Conservation (phyloP, 2,113 vertebrate species). For the Python bivittatus region DNA sequence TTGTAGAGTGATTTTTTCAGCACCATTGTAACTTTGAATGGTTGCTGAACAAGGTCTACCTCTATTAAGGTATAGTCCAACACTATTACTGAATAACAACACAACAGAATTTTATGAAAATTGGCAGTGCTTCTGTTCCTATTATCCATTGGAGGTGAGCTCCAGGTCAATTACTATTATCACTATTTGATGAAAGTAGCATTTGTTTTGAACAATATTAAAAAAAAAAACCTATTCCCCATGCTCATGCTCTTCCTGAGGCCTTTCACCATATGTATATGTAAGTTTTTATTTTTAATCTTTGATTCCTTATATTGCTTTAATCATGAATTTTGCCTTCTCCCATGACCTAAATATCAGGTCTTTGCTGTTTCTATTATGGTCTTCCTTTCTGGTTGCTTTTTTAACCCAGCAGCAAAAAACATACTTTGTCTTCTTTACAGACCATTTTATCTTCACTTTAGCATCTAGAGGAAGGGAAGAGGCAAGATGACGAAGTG, state of each 20-base stretch:
- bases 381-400: background rate
- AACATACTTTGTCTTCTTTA: background rate
- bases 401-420: background rate
- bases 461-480: too few relatives aligned
- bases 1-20: too few relatives aligned
- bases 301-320: slow-evolving; percentile 13
- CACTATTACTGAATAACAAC: background rate
- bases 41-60: too few relatives aligned
- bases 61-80: background rate
- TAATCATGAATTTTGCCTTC: slow-evolving; percentile 15
- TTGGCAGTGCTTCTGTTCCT: background rate
- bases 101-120: background rate
- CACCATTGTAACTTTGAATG: too few relatives aligned
- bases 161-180: background rate
- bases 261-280: slow-evolving; percentile 14
- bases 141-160: background rate
- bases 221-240: background rate
- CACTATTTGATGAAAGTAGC: background rate
- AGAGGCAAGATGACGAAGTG: too few relatives aligned
- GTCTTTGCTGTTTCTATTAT: background rate
- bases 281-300: background rate
- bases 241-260: background rate
- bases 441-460: background rate
- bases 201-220: slow-evolving; percentile 13
- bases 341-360: background rate